Conservation (phyloP, 1,140 invertebrate genomes). For the Penaeus indicus region DNA sequence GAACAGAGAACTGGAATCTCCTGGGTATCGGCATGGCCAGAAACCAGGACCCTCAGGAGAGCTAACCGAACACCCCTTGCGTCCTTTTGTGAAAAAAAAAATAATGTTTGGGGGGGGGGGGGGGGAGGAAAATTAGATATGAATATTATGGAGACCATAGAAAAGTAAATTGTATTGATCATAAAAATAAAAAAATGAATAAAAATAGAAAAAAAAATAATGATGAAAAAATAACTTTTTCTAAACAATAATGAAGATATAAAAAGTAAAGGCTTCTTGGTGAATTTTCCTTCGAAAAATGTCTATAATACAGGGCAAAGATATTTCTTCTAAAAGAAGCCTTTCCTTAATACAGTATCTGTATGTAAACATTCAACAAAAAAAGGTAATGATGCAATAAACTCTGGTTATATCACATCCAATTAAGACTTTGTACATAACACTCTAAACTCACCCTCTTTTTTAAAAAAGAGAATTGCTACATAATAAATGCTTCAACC, state of each 20-base stretch:
- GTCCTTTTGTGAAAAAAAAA: too few species aligned
- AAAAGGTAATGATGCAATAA: slow-evolving; percentile 23
- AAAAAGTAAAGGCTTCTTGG: too few species aligned
- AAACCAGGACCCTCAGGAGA: slow-evolving; percentile 59
- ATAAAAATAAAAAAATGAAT: slow-evolving; percentile 48
- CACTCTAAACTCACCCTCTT: slow-evolving; percentile 27
- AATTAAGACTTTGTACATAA: slow-evolving; percentile 57
- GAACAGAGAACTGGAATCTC: slow-evolving; percentile 58
- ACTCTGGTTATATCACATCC: slow-evolving; percentile 43
- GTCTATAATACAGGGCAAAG: too few species aligned
- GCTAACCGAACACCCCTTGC: slow-evolving; percentile 54
- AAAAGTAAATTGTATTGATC: slow-evolving; percentile 42
- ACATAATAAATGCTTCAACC: slow-evolving; percentile 51
- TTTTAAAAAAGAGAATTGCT: slow-evolving; percentile 42
- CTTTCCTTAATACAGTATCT: too few species aligned
- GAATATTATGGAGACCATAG: too few species aligned
- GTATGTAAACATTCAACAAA: slow-evolving; percentile 34
- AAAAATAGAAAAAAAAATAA: slow-evolving; percentile 46
- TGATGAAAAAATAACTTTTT: slow-evolving; percentile 32
- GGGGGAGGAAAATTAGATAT: too few species aligned
- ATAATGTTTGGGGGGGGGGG: too few species aligned
- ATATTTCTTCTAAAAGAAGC: too few species aligned
- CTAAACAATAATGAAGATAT: slow-evolving; percentile 21
- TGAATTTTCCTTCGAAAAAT: too few species aligned
- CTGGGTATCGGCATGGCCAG: slow-evolving; percentile 55